Base-by-base conservation (phyloP, 2,113 vertebrate genomes). In the Gadus macrocephalus region DNA sequence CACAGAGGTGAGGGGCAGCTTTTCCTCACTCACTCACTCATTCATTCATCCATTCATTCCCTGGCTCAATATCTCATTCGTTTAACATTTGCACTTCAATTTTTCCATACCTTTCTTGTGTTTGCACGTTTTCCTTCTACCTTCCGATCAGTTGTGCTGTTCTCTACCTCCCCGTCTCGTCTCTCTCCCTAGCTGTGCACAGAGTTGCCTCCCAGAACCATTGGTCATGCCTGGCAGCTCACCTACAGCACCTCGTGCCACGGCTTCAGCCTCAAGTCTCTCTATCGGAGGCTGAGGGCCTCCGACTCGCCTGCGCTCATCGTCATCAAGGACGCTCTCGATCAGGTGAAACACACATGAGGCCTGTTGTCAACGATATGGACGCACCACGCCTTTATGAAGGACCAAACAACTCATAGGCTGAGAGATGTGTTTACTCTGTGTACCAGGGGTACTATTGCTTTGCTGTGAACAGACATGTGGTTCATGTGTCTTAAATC, bases 231-330 rank as follows among this genome's bases (percentile, higher is more conserved):
- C 2, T 93, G 93, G 92, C 85, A 82, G 58, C 79, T 93, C 65
- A 28, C 87, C 14, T 93, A 90, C 86, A 93, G 91, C 67, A 92
- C 88, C 0, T 90, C 82, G 3, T 79, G 76, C 19, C 90, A 93
- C 0, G 92, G 93, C 17, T 78, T 88, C 85, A 93, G 92, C 75
- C 92, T 93, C 76, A 92, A 91, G 77, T 88, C 87, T 15, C 90
- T 93, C 20, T 93, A 93, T 86, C 88, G 93, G 62, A 92, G 88
- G 72, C 87, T 93, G 15, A 62, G 86, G 0, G 11, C 70, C 35
- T 80, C 80, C 0, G 93, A 93, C 60, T 93, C 91, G 0, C 91
- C 93, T 3, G 83, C 81, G 9, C 87, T 93, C 3, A 66, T 93
- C 8, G 79, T 93, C 53, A 91, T 93, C 66, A 92, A 91, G 68